These are phyloP conservation scores for Macrostomum lignano DNA, from an alignment of 1,140 invertebrate genomes.

Conservation along the genomic window DNA sequence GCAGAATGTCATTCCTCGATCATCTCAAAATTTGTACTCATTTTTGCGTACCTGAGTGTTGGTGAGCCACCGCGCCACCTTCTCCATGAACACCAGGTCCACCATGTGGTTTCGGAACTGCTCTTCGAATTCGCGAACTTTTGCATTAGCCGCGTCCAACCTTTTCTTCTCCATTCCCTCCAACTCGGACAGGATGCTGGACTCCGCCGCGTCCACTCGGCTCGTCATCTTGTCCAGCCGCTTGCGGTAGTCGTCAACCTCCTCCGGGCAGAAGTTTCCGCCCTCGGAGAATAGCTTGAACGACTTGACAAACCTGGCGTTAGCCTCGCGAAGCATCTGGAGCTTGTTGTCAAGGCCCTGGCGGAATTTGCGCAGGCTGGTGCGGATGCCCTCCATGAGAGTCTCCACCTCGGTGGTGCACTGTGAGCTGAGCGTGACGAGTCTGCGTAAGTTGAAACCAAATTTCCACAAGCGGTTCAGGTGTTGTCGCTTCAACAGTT, in stretches of 20 bases:
- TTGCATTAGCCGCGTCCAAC: constrained; percentile 20
- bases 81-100: constrained; percentile 27
- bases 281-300: constrained; percentile 29
- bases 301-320: constrained; percentile 24
- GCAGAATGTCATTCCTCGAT: too few relatives aligned
- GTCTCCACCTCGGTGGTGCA: constrained; percentile 16
- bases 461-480: too few relatives aligned
- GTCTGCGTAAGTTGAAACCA: not conserved
- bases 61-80: constrained; percentile 20
- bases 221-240: constrained; percentile 21
- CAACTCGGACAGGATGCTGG: constrained; percentile 22
- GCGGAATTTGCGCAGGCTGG: constrained; percentile 19
- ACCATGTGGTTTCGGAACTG: constrained; percentile 26
- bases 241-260: constrained; percentile 23
- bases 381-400: constrained; percentile 21
- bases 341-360: constrained; percentile 21
- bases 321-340: constrained; percentile 22
- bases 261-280: constrained; percentile 27
- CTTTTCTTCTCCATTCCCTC: constrained; percentile 26
- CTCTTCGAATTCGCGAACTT: constrained; percentile 24
- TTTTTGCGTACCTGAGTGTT: constrained; percentile 14
- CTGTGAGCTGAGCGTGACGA: constrained; percentile 17
- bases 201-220: constrained; percentile 21
- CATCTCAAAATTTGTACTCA: too few relatives aligned
- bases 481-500: too few relatives aligned